Evolutionary conservation across 2,888 invertebrate genomes (phyloP), one percentile per base, ranked within the genome.

Genomic region (Xylota segnis): DNA sequence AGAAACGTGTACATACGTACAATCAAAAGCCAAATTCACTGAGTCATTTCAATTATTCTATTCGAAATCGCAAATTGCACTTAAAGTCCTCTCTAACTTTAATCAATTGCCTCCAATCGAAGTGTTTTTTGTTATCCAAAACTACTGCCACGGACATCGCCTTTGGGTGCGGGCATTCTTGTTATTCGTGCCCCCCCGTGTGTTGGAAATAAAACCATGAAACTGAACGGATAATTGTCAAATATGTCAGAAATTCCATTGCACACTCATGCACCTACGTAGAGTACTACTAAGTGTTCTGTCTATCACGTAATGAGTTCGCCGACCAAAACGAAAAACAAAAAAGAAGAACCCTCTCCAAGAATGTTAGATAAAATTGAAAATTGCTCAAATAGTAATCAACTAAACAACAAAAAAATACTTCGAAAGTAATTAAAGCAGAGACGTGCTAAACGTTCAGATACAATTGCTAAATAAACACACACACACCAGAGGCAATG

Each of bases 21-120:
- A 5, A 79, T 72, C 59, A 50, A 32, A 61, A 79, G 65, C 40
- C 72, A 72, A 68, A 78, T 78, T n/a, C 37, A 83, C 74, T 84
- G 79, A 79, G 74, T 81, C 79, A 84, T 84, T 84, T 79, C 84
- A 84, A 76, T 84, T 84, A 84, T 81, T 84, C 81, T 84, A 71
- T 81, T 66, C 34, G 66, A 66, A 84, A 84, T 75, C 59, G 75
- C 75, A 75, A 81, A 81, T 75, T 84, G 79, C 84, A 84, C 79
- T 84, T 79, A 79, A 79, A 70, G 74, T 81, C 81, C 84, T 84
- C 84, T 84, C 81, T 71, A 84, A 75, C 75, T 84, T 58, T 65
- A 81, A 81, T 81, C 84, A 75, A 79, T 79, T 71, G 75, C 45
- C 50, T 71, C 40, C 56, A 66, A 66, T 77, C 59, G 40, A 72